Conservation (phyloP, 2,888 invertebrate species). For the Dasysyrphus tricinctus region DNA sequence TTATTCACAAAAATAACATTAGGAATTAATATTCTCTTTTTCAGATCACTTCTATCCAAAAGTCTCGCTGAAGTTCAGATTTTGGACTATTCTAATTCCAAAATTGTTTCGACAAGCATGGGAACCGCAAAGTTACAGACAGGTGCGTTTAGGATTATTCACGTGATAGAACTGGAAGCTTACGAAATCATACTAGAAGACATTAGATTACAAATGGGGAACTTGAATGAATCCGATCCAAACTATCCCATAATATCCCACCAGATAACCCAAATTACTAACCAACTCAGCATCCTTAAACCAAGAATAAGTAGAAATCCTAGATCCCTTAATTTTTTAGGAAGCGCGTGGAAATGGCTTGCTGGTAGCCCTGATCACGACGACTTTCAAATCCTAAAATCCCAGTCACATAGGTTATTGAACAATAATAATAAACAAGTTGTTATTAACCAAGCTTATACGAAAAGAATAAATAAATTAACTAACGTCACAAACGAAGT, state of each 20-base stretch:
- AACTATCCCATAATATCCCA: constrained; percentile 1
- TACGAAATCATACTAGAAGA: constrained; percentile 11
- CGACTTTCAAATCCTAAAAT: constrained; percentile 52
- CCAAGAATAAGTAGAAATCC: neutral
- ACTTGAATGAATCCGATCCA: constrained; percentile 15
- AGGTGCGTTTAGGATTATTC: neutral
- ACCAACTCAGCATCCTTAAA: neutral
- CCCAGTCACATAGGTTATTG: constrained; percentile 30
- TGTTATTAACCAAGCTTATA: constrained; percentile 53
- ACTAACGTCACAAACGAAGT: constrained; percentile 54
- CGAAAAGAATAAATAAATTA: constrained; percentile 30
- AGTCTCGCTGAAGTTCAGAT: neutral
- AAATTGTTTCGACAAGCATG: constrained; percentile 2
- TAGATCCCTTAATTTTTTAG: constrained; percentile 51
- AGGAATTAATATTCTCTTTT: constrained; percentile 27
- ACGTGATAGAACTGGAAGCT: neutral
- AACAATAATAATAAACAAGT: constrained; percentile 53
- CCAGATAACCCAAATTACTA: neutral
- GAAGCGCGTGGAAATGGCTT: constrained; percentile 59
- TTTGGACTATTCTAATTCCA: constrained; percentile 26
- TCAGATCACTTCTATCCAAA: neutral
- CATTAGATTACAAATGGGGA: neutral
- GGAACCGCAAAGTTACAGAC: constrained; percentile 15
- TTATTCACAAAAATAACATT: constrained; percentile 39
- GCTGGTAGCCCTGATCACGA: constrained; percentile 56